These are phyloP conservation scores for Campoletis sonorensis DNA, from an alignment of 1,140 invertebrate species.

Conservation along the genomic window DNA sequence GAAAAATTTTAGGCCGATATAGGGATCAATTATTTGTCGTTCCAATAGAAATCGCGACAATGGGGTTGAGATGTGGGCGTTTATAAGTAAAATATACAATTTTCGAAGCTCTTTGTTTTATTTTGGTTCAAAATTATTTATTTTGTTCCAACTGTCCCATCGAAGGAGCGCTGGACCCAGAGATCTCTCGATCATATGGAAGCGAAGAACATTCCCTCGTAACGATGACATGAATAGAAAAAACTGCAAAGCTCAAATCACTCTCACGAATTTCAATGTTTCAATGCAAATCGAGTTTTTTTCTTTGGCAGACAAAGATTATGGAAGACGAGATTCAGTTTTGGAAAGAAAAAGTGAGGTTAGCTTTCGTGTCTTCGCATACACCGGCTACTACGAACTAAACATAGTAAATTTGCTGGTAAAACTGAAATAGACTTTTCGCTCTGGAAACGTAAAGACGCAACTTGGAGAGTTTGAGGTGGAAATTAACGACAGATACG, in stretches of 20 bases:
- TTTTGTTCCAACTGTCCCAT: constrained; percentile 15
- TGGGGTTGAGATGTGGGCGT: not conserved
- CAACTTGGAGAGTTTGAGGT: not conserved
- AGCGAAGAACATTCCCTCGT: constrained; percentile 6
- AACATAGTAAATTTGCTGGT: too few relatives aligned
- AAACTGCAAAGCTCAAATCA: not conserved
- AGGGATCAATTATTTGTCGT: not conserved
- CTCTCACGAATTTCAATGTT: not conserved
- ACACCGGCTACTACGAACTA: not conserved
- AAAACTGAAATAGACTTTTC: too few relatives aligned
- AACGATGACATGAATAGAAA: not conserved
- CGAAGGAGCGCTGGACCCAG: not conserved
- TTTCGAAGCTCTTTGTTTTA: not conserved
- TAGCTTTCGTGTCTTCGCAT: not conserved
- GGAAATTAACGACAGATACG: not conserved
- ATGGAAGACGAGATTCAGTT: not conserved
- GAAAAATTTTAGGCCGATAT: not conserved
- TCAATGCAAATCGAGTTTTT: not conserved
- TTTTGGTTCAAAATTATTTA: not conserved
- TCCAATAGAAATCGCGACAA: not conserved
- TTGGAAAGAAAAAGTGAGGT: constrained; percentile 3
- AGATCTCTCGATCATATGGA: constrained; percentile 18
- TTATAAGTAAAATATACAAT: not conserved
- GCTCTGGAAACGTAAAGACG: not conserved
- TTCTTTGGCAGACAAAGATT: not conserved